Percentiles rank a stretch among this genome's conserved stretches.
Evolutionary conservation across 2,888 invertebrate species (phyloP).

Genomic region (Teinopalpus imperialis): DNA sequence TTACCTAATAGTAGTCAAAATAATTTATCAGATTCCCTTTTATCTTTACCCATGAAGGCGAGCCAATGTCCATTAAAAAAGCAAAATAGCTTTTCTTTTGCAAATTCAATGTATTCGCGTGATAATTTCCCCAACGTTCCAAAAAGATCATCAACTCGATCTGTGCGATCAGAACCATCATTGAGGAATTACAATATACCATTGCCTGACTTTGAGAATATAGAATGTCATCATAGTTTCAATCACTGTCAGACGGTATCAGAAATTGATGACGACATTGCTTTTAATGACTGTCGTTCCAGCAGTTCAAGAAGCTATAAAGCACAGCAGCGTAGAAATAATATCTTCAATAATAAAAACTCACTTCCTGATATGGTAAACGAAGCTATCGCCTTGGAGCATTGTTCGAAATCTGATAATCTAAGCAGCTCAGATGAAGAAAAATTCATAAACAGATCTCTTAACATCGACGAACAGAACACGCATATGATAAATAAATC

Average conservation of each 20-base stretch:
- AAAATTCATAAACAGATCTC: constrained; percentile 53
- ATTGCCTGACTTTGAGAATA: constrained; percentile 58
- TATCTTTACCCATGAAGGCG: constrained; percentile 55
- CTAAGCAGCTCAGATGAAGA: constrained; percentile 71
- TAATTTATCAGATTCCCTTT: constrained; percentile 55
- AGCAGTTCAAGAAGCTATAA: constrained; percentile 46
- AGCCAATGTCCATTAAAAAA: constrained; percentile 53
- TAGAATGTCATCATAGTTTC: constrained; percentile 42
- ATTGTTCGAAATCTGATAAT: constrained; percentile 63
- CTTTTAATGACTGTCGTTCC: constrained; percentile 47
- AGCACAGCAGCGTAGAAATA: constrained; percentile 42
- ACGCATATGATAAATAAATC: constrained; percentile 53
- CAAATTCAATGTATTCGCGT: constrained; percentile 46
- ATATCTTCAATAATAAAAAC: constrained; percentile 55
- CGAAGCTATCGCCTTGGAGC: constrained; percentile 83
- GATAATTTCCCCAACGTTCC: constrained; percentile 46
- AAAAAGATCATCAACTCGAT: constrained; percentile 58
- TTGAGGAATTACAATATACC: constrained; percentile 67
- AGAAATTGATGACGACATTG: constrained; percentile 55
- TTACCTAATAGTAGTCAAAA: constrained; percentile 45
- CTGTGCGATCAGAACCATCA: constrained; percentile 71
- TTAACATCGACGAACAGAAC: constrained; percentile 40
- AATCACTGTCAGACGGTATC: constrained; percentile 57
- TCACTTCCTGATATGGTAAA: constrained; percentile 84
- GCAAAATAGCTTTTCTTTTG: constrained; percentile 62